phyloP scores from a whole-genome alignment of 2,797 vertebrate genomes.

The Neomorphus geoffroyi region DNA sequence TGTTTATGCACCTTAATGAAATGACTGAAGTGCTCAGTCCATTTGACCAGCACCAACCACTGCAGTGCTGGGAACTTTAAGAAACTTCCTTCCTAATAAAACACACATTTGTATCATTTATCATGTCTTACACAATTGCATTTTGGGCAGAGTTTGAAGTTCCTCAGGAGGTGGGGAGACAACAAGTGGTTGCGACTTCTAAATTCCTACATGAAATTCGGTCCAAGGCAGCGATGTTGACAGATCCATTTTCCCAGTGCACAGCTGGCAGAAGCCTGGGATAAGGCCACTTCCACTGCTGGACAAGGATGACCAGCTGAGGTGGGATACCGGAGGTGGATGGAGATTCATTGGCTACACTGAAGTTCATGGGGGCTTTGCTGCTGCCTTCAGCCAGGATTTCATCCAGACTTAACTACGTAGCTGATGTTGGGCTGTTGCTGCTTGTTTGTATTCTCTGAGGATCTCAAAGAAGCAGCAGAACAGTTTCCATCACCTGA shows the following conservation, averaged over 20 bases:
- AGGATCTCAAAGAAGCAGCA: neutral
- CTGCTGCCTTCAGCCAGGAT: neutral
- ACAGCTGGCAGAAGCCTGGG: neutral
- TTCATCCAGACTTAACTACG: neutral
- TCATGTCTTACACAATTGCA: neutral
- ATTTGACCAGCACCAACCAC: neutral
- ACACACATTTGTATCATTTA: neutral
- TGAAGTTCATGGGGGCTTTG: neutral
- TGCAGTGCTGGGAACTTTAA: neutral
- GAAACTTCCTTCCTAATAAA: neutral
- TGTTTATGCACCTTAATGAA: neutral
- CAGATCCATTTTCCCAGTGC: neutral
- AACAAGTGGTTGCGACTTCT: neutral
- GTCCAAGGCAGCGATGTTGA: neutral
- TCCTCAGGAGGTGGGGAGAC: neutral
- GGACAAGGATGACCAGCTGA: neutral
- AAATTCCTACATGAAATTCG: neutral
- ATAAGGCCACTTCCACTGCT: neutral
- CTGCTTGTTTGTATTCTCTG: neutral
- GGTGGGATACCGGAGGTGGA: neutral
- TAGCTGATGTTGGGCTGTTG: neutral
- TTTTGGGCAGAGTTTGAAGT: neutral
- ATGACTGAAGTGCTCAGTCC: neutral
- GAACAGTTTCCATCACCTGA: neutral
- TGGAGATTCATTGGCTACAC: neutral